Base-by-base conservation (phyloP, 2,888 invertebrate genomes). In the Crossocerus cetratus region DNA sequence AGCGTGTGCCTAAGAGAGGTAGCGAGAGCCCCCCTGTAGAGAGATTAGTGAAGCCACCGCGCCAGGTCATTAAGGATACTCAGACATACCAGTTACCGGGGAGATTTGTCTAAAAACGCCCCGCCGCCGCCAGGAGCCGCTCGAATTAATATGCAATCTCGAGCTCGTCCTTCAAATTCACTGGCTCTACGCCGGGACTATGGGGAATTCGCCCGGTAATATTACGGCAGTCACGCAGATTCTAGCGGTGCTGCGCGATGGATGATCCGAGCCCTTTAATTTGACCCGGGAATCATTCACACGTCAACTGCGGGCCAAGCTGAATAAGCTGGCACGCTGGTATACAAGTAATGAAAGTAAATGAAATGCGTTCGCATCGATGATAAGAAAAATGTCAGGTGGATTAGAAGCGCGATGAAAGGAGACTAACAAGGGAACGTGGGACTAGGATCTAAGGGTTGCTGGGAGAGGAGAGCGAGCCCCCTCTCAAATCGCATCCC, bases 141-240 rank as follows among this genome's bases (percentile, higher is more conserved):
- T 76, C 74, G 72, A 80, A 80, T 81, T 80, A 81, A 78, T 69
- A 75, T 64, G 66, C 74, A 63, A 58, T 64, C 56, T 23, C 58
- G 54, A 59, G 68, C 53, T 64, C 57, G 65, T 69, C 65, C 61
- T 65, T 58, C 44, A 58, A 44, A 44, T 5, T 49, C 16, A 60
- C 16, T 70, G 57, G 45, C 70, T n/a, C n/a, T 16, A 58, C 65
- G 20, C 23, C 13, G n/a, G n/a, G 49, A 16, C 49, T 49, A 49
- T 49, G n/a, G 49, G n/a, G 49, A 49, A 16, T 16, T 58, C 23
- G 16, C 58, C 22, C 11, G 42, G 23, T 22, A n/a, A 49, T 53
- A 65, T 65, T 71, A 65, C 74, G 66, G 65, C 62, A 55, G 58
- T 32, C 73, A 45, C 45, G 32, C 62, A 49, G 45, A 64, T 23